Percentiles rank a stretch among this genome's conserved stretches.
phyloP scores from a whole-genome alignment of 2,888 invertebrate genomes.

The Drosophila fungiperda region DNA sequence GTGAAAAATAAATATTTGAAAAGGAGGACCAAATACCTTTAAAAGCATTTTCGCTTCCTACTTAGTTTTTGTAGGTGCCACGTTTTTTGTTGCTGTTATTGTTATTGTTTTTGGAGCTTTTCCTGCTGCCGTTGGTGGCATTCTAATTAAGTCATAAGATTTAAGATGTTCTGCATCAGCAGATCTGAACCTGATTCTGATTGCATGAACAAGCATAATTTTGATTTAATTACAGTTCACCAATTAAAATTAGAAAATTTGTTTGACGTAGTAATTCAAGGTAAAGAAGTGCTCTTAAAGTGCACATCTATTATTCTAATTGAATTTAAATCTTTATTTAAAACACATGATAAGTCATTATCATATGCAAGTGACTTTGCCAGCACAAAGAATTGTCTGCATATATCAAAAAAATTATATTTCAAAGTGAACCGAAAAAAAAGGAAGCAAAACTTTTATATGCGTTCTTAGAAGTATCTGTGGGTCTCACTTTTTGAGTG shows the following conservation, averaged over 20 bases:
- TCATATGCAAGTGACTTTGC: slow-evolving; percentile 40
- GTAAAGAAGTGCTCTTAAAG: slow-evolving; percentile 26
- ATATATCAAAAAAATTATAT: slow-evolving; percentile 24
- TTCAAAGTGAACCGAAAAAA: slow-evolving; percentile 20
- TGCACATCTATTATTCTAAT: slow-evolving; percentile 41
- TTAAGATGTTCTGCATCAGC: slow-evolving; percentile 4
- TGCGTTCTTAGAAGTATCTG: not conserved
- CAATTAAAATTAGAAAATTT: slow-evolving; percentile 7
- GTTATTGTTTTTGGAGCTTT: not conserved
- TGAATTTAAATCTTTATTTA: slow-evolving; percentile 16
- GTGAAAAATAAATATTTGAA: slow-evolving; percentile 50
- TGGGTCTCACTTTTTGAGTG: not conserved
- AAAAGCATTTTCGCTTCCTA: slow-evolving; percentile 28
- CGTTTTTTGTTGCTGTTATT: slow-evolving; percentile 5
- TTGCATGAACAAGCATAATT: slow-evolving; percentile 62
- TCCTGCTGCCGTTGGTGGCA: slow-evolving; percentile 7
- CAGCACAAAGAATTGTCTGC: slow-evolving; percentile 7
- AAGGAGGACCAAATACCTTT: slow-evolving; percentile 33
- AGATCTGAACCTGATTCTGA: not conserved
- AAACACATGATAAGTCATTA: slow-evolving; percentile 29
- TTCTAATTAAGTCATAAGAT: slow-evolving; percentile 54
- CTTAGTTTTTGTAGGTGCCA: slow-evolving; percentile 28
- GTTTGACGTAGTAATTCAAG: not conserved
- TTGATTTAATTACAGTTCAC: slow-evolving; percentile 50
- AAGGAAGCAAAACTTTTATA: slow-evolving; percentile 13